A percentile compares a stretch with the other conserved stretches of the same genome.
Evolutionary conservation across 1,140 invertebrate genomes (phyloP).

Genomic region (Rhagoletis pomonella): DNA sequence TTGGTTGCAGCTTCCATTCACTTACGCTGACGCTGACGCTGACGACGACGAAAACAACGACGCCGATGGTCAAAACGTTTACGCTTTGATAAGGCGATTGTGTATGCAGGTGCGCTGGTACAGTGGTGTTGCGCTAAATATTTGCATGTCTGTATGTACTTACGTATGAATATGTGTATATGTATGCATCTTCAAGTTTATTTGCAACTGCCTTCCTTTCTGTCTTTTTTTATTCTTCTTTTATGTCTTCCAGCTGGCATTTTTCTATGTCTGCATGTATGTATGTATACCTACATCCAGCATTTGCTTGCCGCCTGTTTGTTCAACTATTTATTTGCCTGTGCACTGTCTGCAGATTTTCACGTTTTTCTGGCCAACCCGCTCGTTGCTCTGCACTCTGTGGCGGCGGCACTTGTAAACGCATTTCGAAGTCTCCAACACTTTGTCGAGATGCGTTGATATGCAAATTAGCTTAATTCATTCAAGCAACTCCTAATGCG

Average conservation of each 20-base stretch:
- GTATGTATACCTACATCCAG: neutral
- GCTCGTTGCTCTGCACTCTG: neutral
- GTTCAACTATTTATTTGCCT: neutral
- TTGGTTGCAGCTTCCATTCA: neutral
- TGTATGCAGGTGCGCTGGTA: neutral
- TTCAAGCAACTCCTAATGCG: slow-evolving; percentile 20
- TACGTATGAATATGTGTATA: neutral
- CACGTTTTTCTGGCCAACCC: neutral
- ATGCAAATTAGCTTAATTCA: slow-evolving; percentile 48
- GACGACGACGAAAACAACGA: neutral
- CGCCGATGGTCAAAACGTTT: slow-evolving; percentile 1
- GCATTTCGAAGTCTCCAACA: slow-evolving; percentile 23
- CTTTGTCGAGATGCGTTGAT: slow-evolving; percentile 49
- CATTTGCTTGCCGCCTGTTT: neutral
- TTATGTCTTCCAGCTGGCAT: neutral
- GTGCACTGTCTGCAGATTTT: neutral
- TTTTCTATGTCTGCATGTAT: slow-evolving; percentile 27
- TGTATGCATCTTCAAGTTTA: neutral
- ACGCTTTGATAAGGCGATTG: neutral
- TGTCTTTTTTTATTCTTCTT: neutral
- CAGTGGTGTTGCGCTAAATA: neutral
- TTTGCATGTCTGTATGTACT: neutral
- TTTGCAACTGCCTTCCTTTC: neutral
- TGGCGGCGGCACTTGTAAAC: slow-evolving; percentile 12
- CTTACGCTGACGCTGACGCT: neutral